A percentile compares a stretch with the other conserved stretches of the same genome.
Evolutionary conservation across 2,797 vertebrate genomes (phyloP).

Genomic region (Champsocephalus esox): DNA sequence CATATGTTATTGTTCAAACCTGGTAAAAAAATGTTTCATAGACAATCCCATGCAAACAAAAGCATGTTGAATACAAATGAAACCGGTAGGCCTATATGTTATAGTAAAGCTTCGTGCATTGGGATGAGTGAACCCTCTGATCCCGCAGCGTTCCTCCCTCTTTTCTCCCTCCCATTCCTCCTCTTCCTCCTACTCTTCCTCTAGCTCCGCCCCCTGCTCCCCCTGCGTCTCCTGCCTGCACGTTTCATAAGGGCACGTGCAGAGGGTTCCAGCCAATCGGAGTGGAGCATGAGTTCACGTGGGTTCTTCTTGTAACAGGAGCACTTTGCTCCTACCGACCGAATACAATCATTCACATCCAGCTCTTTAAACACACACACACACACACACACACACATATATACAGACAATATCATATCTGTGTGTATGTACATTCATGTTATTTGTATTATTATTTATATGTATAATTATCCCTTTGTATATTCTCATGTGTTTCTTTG

Average conservation of each 20-base stretch:
- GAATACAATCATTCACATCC: background rate
- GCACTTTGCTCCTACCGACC: background rate
- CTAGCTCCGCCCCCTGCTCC: background rate
- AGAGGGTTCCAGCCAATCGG: constrained; percentile 45
- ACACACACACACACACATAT: too few relatives aligned
- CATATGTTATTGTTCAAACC: background rate
- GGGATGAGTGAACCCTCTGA: constrained; percentile 45
- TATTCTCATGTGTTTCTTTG: too few relatives aligned
- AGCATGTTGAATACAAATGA: background rate
- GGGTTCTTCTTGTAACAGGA: constrained; percentile 49
- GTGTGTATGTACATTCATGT: too few relatives aligned
- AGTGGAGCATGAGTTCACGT: constrained; percentile 47
- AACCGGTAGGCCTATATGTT: background rate
- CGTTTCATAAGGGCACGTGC: constrained; percentile 80
- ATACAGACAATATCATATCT: too few relatives aligned
- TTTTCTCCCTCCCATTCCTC: too few relatives aligned
- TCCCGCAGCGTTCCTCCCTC: constrained; percentile 12
- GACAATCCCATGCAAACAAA: background rate
- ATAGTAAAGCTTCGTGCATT: background rate
- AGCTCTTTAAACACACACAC: too few relatives aligned
- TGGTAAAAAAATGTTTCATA: background rate
- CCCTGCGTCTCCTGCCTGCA: background rate
- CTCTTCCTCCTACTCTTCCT: background rate
- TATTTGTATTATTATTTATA: too few relatives aligned
- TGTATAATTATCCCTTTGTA: too few relatives aligned